Percentiles rank a stretch among this genome's conserved stretches.
Evolutionary conservation across 2,888 invertebrate species (phyloP).

Genomic region (Lasioglossum villosulum): DNA sequence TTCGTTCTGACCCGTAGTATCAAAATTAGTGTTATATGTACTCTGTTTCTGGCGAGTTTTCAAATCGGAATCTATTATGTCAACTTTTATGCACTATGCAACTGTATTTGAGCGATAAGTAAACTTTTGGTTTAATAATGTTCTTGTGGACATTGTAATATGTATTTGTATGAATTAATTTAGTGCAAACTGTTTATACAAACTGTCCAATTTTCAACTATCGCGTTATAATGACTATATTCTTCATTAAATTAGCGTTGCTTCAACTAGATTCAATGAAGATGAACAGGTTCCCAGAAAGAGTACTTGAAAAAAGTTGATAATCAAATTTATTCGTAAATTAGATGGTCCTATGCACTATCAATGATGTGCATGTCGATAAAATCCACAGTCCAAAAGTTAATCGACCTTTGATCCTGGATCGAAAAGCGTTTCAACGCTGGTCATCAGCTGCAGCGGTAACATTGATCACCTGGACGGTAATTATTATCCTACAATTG

Average conservation of each 20-base stretch:
- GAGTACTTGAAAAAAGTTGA: neutral
- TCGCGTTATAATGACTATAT: no score
- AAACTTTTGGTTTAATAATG: neutral
- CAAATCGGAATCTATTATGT: neutral
- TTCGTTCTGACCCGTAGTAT: neutral
- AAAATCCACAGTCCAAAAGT: neutral
- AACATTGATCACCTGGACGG: neutral
- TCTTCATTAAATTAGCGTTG: no score
- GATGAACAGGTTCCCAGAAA: neutral
- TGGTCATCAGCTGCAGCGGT: neutral
- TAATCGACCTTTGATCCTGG: neutral
- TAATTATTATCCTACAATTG: constrained; percentile 74
- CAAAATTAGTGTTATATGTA: neutral
- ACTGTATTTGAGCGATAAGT: neutral
- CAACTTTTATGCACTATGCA: neutral
- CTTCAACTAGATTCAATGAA: no score
- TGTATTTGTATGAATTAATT: neutral
- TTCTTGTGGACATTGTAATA: neutral
- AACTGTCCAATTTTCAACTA: neutral
- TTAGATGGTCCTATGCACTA: neutral
- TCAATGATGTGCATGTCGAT: neutral
- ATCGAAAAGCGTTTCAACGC: neutral
- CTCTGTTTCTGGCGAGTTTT: neutral
- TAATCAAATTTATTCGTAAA: no score
- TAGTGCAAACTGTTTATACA: neutral